These are phyloP conservation scores for Bradypodion ventrale DNA, from an alignment of 2,797 vertebrate genomes.

Conservation along the genomic window DNA sequence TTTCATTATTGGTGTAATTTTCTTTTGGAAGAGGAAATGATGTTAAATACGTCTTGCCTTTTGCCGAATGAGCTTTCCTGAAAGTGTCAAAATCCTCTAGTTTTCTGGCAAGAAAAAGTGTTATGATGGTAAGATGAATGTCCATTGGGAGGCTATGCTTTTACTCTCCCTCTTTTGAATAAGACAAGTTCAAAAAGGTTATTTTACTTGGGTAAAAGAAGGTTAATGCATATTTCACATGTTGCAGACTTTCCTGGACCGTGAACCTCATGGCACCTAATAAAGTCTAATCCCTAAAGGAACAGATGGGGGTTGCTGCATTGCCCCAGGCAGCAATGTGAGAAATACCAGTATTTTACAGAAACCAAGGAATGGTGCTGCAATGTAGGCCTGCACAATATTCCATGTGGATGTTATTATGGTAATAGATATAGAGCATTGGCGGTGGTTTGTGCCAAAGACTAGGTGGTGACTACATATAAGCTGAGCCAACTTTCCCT, in stretches of 20 bases:
- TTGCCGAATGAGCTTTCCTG: slow-evolving; percentile 64
- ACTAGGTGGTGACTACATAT: neutral
- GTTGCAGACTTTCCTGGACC: slow-evolving; percentile 23
- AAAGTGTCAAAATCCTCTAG: slow-evolving; percentile 59
- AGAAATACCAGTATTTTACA: neutral
- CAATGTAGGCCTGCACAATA: neutral
- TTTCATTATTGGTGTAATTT: neutral
- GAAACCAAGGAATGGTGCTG: neutral
- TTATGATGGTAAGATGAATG: slow-evolving; percentile 63
- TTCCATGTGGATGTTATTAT: neutral
- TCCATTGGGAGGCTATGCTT: slow-evolving; percentile 49
- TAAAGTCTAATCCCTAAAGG: slow-evolving; percentile 13
- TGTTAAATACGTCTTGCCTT: slow-evolving; percentile 33
- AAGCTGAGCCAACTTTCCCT: neutral
- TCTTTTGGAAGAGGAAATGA: slow-evolving; percentile 14
- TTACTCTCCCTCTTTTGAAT: slow-evolving; percentile 59
- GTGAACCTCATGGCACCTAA: slow-evolving; percentile 12
- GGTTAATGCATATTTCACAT: slow-evolving; percentile 54
- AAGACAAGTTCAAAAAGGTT: slow-evolving; percentile 60
- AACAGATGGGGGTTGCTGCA: slow-evolving; percentile 13
- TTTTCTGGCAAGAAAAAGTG: slow-evolving; percentile 39
- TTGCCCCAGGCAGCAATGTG: neutral
- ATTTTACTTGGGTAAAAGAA: slow-evolving; percentile 53
- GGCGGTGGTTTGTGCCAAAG: neutral
- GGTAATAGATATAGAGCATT: too few relatives aligned